Evolutionary conservation across 2,113 vertebrate genomes (phyloP).

Genomic region (Bungarus multicinctus): DNA sequence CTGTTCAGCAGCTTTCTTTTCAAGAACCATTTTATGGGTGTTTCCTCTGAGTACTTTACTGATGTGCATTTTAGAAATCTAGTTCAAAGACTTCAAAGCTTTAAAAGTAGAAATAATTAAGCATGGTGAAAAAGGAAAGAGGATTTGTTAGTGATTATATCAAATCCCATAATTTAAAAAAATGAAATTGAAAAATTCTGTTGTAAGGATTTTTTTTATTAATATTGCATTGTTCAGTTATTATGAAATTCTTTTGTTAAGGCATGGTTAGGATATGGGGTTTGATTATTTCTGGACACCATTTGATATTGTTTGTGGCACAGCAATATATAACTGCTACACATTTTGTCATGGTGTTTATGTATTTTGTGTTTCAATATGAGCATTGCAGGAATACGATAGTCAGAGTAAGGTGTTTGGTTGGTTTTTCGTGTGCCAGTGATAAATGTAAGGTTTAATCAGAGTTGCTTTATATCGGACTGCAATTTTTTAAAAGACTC

Average conservation of each 20-base stretch:
- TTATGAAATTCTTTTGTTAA: constrained; percentile 43
- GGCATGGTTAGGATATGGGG: neutral
- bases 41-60: constrained; percentile 45
- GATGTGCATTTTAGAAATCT: constrained; percentile 23
- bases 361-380: neutral
- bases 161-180: neutral
- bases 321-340: neutral
- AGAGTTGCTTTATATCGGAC: constrained; percentile 50
- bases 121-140: neutral
- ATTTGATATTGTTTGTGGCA: neutral
- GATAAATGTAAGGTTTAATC: constrained; percentile 52
- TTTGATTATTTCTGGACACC: neutral
- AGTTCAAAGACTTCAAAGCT: constrained; percentile 1
- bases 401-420: constrained; percentile 16
- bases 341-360: neutral
- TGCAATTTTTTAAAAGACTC: constrained; percentile 24
- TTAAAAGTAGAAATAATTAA: neutral
- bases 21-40: constrained; percentile 62
- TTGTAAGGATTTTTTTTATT: constrained; percentile 41
- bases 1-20: constrained; percentile 62
- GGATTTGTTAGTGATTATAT: neutral
- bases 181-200: constrained; percentile 16
- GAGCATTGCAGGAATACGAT: constrained; percentile 2
- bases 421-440: constrained; percentile 22
- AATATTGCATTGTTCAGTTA: constrained; percentile 28